Evolutionary conservation across 2,797 vertebrate genomes (phyloP), one percentile per base, ranked within the genome.

Genomic region (Microctenopoma stevenorrisi): DNA sequence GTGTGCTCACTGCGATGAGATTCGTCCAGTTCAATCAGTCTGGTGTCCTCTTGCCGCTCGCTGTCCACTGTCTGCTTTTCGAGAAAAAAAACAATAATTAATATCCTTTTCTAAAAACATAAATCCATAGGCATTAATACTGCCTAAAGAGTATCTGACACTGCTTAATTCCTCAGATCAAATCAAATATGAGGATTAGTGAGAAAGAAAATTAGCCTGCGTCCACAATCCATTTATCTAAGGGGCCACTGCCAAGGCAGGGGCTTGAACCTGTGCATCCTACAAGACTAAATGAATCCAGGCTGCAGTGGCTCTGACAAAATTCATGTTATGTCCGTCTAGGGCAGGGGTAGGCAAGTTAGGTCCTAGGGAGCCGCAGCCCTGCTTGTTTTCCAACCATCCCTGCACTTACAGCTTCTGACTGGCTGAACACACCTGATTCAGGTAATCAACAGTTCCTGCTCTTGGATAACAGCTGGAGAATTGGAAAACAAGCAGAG

Each of bases 1-100:
- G 98, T 99, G 86, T 99, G 98, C 85, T 99, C 98, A 9, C 98
- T 98, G 89, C 92, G 95, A 90, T 98, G 95, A 15, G 98, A 99
- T 68, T 98, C 97, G 76, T 99, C 97, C 89, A 98, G 91, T 83
- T 99, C 98, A 58, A 99, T 98, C 53, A 99, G 95, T 51, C 95
- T 93, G 10, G 92, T 92, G 72, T 99, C 98, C 76, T 96, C 96
- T 15, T 83, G 94, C 82, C 91, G 95, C 57, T 99, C 98, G 28
- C 77, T 91, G 89, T 99, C 98, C 79, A 96, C 7, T 35, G 33
- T 94, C 98, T 99, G 89, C 16, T 80, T 80, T 63, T 64, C 12
- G 74, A 74, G 61, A 82, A n/a, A 88, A 75, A 47, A 49, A 77
- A 72, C 7, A 68, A 42, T 56, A 3, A 47, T 72, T 35, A 68